phyloP scores from a whole-genome alignment of 2,888 invertebrate species.

The Andrena praecox region DNA sequence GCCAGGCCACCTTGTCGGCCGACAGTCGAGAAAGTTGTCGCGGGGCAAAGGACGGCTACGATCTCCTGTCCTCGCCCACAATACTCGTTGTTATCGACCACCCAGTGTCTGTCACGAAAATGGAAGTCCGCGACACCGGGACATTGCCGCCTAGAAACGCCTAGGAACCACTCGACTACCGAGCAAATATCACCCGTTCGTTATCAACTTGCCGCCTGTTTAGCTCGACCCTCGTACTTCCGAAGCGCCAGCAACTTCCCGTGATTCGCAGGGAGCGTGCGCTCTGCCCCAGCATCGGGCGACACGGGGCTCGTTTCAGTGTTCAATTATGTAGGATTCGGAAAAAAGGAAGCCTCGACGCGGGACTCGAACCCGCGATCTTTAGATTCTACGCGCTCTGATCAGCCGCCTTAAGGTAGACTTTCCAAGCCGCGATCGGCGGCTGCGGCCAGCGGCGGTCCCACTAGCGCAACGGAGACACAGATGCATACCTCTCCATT shows the following conservation, averaged over 20 bases:
- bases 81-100: conserved; percentile 62
- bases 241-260: background rate
- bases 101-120: conserved; percentile 36
- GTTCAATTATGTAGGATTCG: too few species aligned
- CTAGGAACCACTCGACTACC: background rate
- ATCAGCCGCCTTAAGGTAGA: too few species aligned
- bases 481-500: too few species aligned
- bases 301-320: background rate
- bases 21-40: conserved; percentile 69
- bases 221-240: conserved; percentile 7
- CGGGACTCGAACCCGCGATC: too few species aligned
- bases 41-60: conserved; percentile 41
- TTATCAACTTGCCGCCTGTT: conserved; percentile 19
- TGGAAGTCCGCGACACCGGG: conserved; percentile 23
- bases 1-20: background rate
- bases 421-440: too few species aligned
- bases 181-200: conserved; percentile 3
- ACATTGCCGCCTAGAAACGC: conserved; percentile 9
- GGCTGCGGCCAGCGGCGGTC: too few species aligned
- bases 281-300: too few species aligned
- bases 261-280: background rate
- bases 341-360: too few species aligned
- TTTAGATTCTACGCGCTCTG: too few species aligned
- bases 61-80: conserved; percentile 23
- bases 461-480: too few species aligned